A percentile compares a stretch with the other conserved stretches of the same genome.
Evolutionary conservation across 1,140 invertebrate species (phyloP).

Genomic region (Diorhabda elongata): DNA sequence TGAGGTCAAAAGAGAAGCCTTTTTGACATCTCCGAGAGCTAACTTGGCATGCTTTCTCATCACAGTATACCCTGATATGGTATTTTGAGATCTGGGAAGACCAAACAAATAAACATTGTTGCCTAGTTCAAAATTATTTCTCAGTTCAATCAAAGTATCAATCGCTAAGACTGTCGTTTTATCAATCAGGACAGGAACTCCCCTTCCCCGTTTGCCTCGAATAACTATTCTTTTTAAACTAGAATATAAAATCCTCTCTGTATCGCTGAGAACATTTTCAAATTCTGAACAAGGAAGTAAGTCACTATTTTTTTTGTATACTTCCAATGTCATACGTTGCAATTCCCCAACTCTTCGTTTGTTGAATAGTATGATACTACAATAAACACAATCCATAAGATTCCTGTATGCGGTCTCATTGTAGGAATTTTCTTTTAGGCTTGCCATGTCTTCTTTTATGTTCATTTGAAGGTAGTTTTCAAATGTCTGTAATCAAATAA

Average conservation of each 20-base stretch:
- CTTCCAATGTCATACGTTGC: conserved; percentile 26
- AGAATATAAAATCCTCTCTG: conserved; percentile 23
- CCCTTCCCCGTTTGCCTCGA: conserved; percentile 24
- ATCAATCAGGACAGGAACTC: too few species aligned
- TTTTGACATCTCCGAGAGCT: too few species aligned
- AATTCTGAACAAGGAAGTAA: conserved; percentile 26
- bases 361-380: conserved; percentile 23
- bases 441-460: background rate
- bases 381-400: conserved; percentile 21
- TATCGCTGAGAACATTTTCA: conserved; percentile 16
- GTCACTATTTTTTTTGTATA: conserved; percentile 9
- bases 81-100: too few species aligned
- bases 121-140: too few species aligned
- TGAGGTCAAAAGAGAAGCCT: too few species aligned
- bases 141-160: too few species aligned
- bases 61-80: too few species aligned
- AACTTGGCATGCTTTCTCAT: too few species aligned
- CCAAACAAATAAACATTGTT: too few species aligned
- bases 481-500: too few species aligned
- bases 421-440: background rate
- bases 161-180: too few species aligned
- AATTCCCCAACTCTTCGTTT: conserved; percentile 23
- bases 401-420: conserved; percentile 3
- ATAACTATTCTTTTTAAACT: conserved; percentile 22
- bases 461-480: too few species aligned